phyloP scores from a whole-genome alignment of 2,797 vertebrate species.

The Gallinago solitaria region DNA sequence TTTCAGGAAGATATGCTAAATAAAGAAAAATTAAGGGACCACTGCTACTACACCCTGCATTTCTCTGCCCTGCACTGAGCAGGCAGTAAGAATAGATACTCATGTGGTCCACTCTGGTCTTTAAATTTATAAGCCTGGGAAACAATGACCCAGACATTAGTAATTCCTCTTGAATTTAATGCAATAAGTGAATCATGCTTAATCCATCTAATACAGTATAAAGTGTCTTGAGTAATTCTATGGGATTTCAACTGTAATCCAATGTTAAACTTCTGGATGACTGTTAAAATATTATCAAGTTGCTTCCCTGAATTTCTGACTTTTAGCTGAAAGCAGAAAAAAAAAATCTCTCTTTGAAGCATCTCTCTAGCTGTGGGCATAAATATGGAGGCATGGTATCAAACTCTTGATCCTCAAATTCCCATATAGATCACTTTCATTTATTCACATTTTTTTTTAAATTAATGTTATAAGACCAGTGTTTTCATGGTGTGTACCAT shows the following conservation, averaged over 20 bases:
- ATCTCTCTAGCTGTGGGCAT: constrained; percentile 9
- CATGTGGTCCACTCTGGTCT: not conserved
- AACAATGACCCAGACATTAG: constrained; percentile 32
- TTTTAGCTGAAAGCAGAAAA: not conserved
- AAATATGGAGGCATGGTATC: not conserved
- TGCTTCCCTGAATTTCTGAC: not conserved
- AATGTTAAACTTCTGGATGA: constrained; percentile 15
- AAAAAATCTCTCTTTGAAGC: not conserved
- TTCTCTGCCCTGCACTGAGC: not conserved
- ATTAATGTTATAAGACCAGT: not conserved
- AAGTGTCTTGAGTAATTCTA: not conserved
- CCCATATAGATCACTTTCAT: not conserved
- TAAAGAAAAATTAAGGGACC: not conserved
- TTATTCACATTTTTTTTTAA: not conserved
- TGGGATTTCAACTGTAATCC: constrained; percentile 35
- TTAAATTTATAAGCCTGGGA: not conserved
- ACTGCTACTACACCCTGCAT: not conserved
- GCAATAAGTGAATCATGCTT: constrained; percentile 17
- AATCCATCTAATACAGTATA: constrained; percentile 39
- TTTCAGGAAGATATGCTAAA: not conserved
- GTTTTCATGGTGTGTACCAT: not conserved
- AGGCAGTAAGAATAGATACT: not conserved
- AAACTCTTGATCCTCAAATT: not conserved
- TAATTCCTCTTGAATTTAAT: constrained; percentile 35
- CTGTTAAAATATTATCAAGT: not conserved